Conservation (phyloP, 2,888 invertebrate genomes). For the Campoplex capitator region DNA sequence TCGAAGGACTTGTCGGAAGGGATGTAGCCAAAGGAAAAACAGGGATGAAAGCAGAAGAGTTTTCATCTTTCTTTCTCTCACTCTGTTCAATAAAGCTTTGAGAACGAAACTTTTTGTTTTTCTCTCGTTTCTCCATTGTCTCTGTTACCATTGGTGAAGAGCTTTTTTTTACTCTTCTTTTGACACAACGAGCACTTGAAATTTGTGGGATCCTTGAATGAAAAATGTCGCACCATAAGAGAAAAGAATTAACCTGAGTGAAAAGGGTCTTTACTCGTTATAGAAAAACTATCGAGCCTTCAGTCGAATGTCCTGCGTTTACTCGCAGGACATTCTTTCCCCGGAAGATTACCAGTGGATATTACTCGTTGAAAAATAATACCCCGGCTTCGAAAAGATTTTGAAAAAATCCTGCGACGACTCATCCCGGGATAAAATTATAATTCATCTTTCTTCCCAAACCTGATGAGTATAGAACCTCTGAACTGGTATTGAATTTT, state of each 20-base stretch:
- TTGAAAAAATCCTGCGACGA: slow-evolving; percentile 71
- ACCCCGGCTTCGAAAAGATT: background rate
- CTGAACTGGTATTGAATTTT: slow-evolving; percentile 26
- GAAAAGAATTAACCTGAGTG: slow-evolving; percentile 59
- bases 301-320: slow-evolving; percentile 79
- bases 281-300: slow-evolving; percentile 72
- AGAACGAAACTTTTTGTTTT: slow-evolving; percentile 82
- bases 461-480: background rate
- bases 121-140: slow-evolving; percentile 80
- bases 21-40: slow-evolving; percentile 71
- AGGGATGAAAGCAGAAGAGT: slow-evolving; percentile 56
- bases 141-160: slow-evolving; percentile 75
- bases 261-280: slow-evolving; percentile 72
- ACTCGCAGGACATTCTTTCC: slow-evolving; percentile 57
- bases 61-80: slow-evolving; percentile 5
- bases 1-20: slow-evolving; percentile 74
- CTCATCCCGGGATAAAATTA: slow-evolving; percentile 66
- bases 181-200: slow-evolving; percentile 42
- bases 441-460: slow-evolving; percentile 42
- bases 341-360: slow-evolving; percentile 69
- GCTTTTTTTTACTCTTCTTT: slow-evolving; percentile 46
- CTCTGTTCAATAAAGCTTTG: slow-evolving; percentile 44
- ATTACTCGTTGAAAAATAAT: slow-evolving; percentile 63
- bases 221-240: slow-evolving; percentile 69
- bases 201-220: slow-evolving; percentile 65